Evolutionary conservation across 1,140 invertebrate species (phyloP).

Genomic region (Musca domestica): DNA sequence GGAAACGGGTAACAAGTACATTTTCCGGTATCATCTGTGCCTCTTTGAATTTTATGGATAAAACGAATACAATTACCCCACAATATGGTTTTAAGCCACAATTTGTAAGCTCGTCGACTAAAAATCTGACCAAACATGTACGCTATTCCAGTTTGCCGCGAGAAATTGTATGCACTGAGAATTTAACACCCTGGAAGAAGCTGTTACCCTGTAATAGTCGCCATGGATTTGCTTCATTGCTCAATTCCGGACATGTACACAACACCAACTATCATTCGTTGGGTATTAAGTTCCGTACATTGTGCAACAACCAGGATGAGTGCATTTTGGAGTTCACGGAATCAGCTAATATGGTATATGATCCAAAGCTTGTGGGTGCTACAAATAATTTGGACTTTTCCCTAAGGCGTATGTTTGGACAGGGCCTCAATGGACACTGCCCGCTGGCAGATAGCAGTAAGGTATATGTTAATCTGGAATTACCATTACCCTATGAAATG

Average conservation of each 20-base stretch:
- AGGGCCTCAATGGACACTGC: constrained; percentile 74
- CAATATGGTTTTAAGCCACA: constrained; percentile 77
- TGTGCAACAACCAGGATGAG: constrained; percentile 61
- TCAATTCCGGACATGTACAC: constrained; percentile 90
- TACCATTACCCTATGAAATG: constrained; percentile 47
- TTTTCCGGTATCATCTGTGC: constrained; percentile 93
- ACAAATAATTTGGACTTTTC: constrained; percentile 85
- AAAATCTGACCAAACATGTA: constrained; percentile 58
- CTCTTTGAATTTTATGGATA: constrained; percentile 93
- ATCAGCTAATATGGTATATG: constrained; percentile 83
- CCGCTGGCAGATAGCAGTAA: constrained; percentile 73
- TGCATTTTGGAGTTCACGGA: constrained; percentile 80
- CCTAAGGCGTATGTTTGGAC: constrained; percentile 80
- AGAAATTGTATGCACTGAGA: constrained; percentile 98
- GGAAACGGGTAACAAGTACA: constrained; percentile 84
- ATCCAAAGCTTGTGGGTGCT: constrained; percentile 64
- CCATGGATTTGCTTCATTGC: constrained; percentile 78
- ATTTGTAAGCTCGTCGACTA: constrained; percentile 58
- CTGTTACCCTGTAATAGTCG: constrained; percentile 87
- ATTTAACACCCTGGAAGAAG: constrained; percentile 98
- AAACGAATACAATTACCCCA: constrained; percentile 82
- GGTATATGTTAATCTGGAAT: constrained; percentile 70
- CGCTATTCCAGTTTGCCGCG: constrained; percentile 83
- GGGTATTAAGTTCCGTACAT: constrained; percentile 77
- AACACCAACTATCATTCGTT: constrained; percentile 93